phyloP scores from a whole-genome alignment of 2,888 invertebrate species.

The Pyralis farinalis region DNA sequence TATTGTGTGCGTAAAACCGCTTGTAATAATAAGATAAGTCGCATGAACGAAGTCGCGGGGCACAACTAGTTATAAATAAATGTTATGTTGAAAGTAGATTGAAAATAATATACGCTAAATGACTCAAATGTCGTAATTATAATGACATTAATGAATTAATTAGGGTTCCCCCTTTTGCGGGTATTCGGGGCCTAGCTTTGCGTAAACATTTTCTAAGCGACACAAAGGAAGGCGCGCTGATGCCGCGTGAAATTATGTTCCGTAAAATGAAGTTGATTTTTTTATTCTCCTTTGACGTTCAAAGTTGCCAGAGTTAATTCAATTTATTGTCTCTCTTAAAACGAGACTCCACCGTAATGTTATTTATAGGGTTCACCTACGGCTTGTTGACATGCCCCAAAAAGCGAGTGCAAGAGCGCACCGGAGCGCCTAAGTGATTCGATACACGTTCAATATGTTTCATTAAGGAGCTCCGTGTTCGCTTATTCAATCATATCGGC shows the following conservation, averaged over 20 bases:
- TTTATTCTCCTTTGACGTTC: slow-evolving; percentile 67
- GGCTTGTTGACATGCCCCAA: slow-evolving; percentile 64
- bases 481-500: slow-evolving; percentile 77
- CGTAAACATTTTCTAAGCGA: slow-evolving; percentile 62
- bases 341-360: slow-evolving; percentile 66
- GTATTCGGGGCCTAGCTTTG: slow-evolving; percentile 50
- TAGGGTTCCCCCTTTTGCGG: slow-evolving; percentile 50
- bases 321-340: slow-evolving; percentile 77
- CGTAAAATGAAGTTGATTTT: slow-evolving; percentile 64
- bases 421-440: slow-evolving; percentile 73
- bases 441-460: slow-evolving; percentile 80
- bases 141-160: slow-evolving; percentile 70
- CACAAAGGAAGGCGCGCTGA: slow-evolving; percentile 53
- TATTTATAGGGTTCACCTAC: slow-evolving; percentile 74
- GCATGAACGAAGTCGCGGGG: no score
- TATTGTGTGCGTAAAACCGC: no score
- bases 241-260: slow-evolving; percentile 67
- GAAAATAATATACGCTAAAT: slow-evolving; percentile 52
- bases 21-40: no score
- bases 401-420: slow-evolving; percentile 72
- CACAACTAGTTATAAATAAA: no score
- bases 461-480: slow-evolving; percentile 70
- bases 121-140: slow-evolving; percentile 56
- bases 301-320: slow-evolving; percentile 71
- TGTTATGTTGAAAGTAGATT: slow-evolving; percentile 21